A percentile compares a stretch with the other conserved stretches of the same genome.
Evolutionary conservation across 2,888 invertebrate genomes (phyloP).

Genomic region (Adineta ricciae): DNA sequence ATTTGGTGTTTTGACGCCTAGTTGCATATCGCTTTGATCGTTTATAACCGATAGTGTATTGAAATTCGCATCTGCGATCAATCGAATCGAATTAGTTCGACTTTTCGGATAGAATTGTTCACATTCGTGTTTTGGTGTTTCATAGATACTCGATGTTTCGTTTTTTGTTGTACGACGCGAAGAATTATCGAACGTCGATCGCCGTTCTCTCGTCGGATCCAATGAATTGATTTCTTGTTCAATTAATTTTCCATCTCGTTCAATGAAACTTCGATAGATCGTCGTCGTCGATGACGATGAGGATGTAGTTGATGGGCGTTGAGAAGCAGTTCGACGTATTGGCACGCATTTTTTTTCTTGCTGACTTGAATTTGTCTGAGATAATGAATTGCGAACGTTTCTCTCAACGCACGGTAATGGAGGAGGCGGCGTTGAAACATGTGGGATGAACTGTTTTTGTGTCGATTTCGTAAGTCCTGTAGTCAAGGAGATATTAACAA

Average conservation of each 20-base stretch:
- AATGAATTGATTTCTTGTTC: not conserved
- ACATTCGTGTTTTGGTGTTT: not conserved
- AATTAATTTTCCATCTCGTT: not conserved
- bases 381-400: not conserved
- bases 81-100: not conserved
- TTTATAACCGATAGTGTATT: not conserved
- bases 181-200: not conserved
- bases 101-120: not conserved
- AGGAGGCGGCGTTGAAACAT: not conserved
- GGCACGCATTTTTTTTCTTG: not conserved
- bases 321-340: not conserved
- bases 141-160: not conserved
- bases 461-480: not conserved
- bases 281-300: not conserved
- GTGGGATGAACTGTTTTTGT: not conserved
- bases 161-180: not conserved
- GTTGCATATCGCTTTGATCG: not conserved
- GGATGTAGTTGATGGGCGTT: not conserved
- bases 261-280: not conserved
- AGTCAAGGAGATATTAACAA: not conserved
- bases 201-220: not conserved
- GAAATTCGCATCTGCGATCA: not conserved
- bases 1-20: not conserved
- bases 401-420: not conserved
- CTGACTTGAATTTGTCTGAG: not conserved